Evolutionary conservation across 1,140 invertebrate species (phyloP).

Genomic region (Cepaea nemoralis): DNA sequence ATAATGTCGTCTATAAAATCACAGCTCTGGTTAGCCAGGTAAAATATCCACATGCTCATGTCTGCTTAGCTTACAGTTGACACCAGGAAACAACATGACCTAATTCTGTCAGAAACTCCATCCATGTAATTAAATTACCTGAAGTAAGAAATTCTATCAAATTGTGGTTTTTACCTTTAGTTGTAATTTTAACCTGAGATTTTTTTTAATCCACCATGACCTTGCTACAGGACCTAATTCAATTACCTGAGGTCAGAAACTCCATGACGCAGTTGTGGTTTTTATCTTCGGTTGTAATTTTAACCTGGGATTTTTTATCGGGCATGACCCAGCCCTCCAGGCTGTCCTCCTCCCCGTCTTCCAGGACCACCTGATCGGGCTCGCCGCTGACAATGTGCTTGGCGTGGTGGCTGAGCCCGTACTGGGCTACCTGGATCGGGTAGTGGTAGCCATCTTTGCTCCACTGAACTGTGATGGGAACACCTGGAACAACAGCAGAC

Average conservation of each 20-base stretch:
- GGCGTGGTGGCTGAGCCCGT: slow-evolving; percentile 95
- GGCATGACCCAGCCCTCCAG: slow-evolving; percentile 57
- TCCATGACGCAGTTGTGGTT: slow-evolving; percentile 54
- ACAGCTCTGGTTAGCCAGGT: too few relatives aligned
- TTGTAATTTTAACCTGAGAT: too few relatives aligned
- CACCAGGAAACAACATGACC: too few relatives aligned
- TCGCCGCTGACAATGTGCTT: slow-evolving; percentile 78
- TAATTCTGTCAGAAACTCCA: too few relatives aligned
- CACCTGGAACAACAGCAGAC: slow-evolving; percentile 74
- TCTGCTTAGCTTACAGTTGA: too few relatives aligned
- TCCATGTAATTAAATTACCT: too few relatives aligned
- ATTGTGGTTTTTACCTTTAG: too few relatives aligned
- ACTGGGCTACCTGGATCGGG: slow-evolving; percentile 98
- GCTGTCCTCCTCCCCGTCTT: slow-evolving; percentile 77
- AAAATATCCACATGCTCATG: too few relatives aligned
- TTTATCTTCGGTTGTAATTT: slow-evolving; percentile 49
- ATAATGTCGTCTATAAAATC: too few relatives aligned
- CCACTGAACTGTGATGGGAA: slow-evolving; percentile 96
- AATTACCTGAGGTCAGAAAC: slow-evolving; percentile 65
- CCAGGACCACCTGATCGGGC: slow-evolving; percentile 66
- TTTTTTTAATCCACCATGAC: too few relatives aligned
- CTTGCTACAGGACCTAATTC: too few relatives aligned
- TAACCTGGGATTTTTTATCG: slow-evolving; percentile 48
- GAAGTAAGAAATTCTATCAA: too few relatives aligned
- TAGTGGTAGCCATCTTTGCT: slow-evolving; percentile 91